These are phyloP conservation scores for Myotis daubentonii DNA, from an alignment of 2,797 vertebrate species.

Conservation along the genomic window DNA sequence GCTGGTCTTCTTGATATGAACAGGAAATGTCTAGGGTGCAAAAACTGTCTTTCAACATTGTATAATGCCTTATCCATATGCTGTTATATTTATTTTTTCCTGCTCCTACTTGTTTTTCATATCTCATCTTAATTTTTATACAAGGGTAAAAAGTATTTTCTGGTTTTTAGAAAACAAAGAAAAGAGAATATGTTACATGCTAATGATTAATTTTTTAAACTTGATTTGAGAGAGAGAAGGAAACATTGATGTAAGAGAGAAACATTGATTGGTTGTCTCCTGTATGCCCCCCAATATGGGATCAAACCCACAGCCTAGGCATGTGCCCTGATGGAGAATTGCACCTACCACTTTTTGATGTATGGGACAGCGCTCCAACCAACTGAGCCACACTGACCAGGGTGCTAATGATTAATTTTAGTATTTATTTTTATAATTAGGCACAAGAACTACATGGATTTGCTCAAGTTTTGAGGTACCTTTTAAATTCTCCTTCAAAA, in stretches of 20 bases:
- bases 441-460: neutral
- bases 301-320: neutral
- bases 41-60: constrained; percentile 29
- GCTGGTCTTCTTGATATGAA: constrained; percentile 20
- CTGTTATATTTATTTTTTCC: constrained; percentile 2
- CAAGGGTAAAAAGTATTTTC: neutral
- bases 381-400: neutral
- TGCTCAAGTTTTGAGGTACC: neutral
- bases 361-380: neutral
- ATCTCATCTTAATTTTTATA: constrained; percentile 23
- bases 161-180: constrained; percentile 36
- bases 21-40: neutral
- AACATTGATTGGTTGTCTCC: neutral
- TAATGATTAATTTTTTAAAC: neutral
- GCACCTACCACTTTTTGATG: neutral
- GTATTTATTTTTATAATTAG: constrained; percentile 16
- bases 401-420: neutral
- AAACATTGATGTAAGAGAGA: neutral
- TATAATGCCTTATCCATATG: constrained; percentile 27
- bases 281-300: neutral
- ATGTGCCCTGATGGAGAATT: neutral
- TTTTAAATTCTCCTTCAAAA: neutral
- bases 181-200: neutral
- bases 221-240: neutral
- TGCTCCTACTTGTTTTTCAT: constrained; percentile 30